Conservation (phyloP, 2,113 vertebrate genomes). For the Alligator sinensis region DNA sequence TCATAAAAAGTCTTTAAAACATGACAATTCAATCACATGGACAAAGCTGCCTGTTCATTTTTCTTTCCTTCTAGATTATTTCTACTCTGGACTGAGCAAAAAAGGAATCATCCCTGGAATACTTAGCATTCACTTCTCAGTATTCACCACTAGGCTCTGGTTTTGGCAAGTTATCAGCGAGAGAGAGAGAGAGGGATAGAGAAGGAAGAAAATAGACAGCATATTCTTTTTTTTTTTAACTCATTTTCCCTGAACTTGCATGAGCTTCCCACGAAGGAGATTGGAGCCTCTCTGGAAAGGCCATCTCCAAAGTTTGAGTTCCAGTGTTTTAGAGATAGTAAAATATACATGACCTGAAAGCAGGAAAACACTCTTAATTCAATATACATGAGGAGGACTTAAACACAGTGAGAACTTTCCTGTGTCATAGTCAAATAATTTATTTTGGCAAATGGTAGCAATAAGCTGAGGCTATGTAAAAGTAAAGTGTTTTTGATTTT, state of each 20-base stretch:
- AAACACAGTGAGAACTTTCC: conserved; percentile 18
- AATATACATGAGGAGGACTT: conserved; percentile 31
- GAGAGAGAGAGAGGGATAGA: background rate
- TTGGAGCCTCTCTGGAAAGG: conserved; percentile 57
- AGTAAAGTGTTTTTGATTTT: background rate
- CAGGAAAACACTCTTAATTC: conserved; percentile 13
- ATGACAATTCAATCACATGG: background rate
- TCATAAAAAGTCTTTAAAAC: background rate
- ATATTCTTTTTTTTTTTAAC: background rate
- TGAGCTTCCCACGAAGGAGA: conserved; percentile 40
- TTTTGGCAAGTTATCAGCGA: background rate
- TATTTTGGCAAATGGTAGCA: conserved; percentile 56
- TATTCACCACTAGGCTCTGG: background rate
- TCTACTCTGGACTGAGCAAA: background rate
- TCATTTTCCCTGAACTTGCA: conserved; percentile 35
- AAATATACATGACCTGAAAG: conserved; percentile 39
- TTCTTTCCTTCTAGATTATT: background rate
- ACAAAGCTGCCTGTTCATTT: background rate
- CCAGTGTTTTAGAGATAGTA: conserved; percentile 33
- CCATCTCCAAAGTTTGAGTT: conserved; percentile 33
- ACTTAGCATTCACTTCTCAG: background rate
- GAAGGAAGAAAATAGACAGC: background rate
- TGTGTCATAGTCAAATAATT: conserved; percentile 30
- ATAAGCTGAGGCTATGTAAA: conserved; percentile 21
- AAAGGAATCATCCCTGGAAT: background rate